These are phyloP conservation scores for Propithecus deckenii DNA, from an alignment of 2,797 vertebrate genomes.

Conservation along the genomic window DNA sequence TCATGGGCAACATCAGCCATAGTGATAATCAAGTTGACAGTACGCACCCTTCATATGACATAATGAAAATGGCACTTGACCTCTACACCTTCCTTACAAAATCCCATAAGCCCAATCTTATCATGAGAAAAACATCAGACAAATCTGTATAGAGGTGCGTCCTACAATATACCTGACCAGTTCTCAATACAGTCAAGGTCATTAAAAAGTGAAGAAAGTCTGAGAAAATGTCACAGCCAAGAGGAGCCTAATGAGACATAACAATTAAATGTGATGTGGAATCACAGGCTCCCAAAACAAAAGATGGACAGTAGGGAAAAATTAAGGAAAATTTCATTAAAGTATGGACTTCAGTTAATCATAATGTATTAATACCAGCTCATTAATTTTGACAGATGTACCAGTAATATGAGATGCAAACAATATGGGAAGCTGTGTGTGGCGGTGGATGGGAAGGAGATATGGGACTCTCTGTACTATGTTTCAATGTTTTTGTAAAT, in stretches of 20 bases:
- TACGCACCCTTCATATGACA: background rate
- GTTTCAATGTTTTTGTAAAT: constrained; percentile 17
- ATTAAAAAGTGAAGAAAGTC: background rate
- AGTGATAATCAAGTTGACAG: background rate
- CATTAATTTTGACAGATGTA: background rate
- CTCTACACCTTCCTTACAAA: background rate
- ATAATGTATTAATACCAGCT: background rate
- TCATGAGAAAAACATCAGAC: background rate
- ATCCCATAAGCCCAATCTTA: background rate
- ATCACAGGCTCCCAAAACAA: background rate
- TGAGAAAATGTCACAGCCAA: background rate
- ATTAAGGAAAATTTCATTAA: background rate
- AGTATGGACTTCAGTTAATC: background rate
- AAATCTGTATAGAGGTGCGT: background rate
- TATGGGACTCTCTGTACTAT: background rate
- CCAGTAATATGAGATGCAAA: background rate
- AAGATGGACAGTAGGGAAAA: background rate
- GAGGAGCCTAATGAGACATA: background rate
- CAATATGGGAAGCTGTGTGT: background rate
- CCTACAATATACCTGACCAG: background rate
- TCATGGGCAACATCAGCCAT: background rate
- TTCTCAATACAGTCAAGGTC: background rate
- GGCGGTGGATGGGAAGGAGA: background rate
- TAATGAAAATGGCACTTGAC: background rate
- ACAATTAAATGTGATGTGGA: background rate